Conservation (phyloP, 2,113 vertebrate species). For the Copsychus sechellarum region DNA sequence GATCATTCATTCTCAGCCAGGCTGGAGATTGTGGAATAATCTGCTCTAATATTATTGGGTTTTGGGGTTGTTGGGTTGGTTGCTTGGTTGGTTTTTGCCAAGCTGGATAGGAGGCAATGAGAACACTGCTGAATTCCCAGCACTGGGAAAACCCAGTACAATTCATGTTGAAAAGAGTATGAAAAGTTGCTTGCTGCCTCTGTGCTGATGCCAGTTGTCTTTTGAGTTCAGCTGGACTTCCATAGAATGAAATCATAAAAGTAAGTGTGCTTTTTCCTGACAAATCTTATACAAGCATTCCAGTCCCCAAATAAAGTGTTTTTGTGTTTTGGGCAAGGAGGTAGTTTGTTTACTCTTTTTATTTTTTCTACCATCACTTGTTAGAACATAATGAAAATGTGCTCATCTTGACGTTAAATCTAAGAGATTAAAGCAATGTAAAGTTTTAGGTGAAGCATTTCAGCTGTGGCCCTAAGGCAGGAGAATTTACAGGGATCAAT, state of each 20-base stretch:
- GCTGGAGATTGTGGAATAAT: conserved; percentile 5
- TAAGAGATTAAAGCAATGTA: neutral
- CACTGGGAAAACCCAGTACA: neutral
- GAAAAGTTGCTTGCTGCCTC: neutral
- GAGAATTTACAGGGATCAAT: neutral
- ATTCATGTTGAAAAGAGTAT: neutral
- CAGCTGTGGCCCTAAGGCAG: neutral
- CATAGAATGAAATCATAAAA: neutral
- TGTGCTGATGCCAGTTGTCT: neutral
- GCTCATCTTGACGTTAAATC: neutral
- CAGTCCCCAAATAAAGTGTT: neutral
- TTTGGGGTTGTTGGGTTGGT: neutral
- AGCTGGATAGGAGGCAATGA: neutral
- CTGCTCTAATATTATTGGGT: neutral
- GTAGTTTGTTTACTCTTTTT: neutral
- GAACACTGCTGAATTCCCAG: neutral
- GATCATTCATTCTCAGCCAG: neutral
- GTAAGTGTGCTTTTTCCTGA: neutral
- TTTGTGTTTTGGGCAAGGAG: neutral
- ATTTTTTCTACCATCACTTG: neutral
- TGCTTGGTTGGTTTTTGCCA: neutral
- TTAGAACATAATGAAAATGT: neutral
- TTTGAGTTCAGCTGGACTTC: neutral
- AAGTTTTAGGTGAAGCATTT: neutral
- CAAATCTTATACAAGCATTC: neutral